phyloP scores from a whole-genome alignment of 2,888 invertebrate species.

The Plebejus melissa region DNA sequence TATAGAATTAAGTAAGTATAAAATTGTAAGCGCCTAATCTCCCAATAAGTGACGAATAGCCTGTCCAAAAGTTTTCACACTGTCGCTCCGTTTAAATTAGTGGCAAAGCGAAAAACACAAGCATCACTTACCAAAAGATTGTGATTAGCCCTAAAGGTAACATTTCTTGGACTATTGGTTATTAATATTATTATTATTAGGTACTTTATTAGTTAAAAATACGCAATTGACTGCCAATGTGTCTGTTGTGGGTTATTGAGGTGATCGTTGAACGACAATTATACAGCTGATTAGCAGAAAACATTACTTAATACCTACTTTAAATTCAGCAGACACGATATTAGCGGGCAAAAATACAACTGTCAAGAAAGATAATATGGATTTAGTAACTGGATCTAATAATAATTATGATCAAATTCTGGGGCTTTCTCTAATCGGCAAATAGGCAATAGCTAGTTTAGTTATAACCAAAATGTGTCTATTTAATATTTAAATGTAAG shows the following conservation, averaged over 20 bases:
- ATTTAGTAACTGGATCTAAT: neutral
- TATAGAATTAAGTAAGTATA: no score
- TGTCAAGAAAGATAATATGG: neutral
- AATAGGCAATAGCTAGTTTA: neutral
- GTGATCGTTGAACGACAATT: slow-evolving; percentile 17
- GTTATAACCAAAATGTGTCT: neutral
- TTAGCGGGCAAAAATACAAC: neutral
- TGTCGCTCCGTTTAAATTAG: neutral
- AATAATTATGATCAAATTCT: neutral
- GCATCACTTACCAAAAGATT: neutral
- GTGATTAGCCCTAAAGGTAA: neutral
- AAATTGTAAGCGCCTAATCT: neutral
- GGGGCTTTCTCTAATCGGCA: neutral
- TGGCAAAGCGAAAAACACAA: neutral
- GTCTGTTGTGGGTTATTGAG: slow-evolving; percentile 17
- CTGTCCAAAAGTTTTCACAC: neutral
- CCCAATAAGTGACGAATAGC: neutral
- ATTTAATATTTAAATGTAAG: neutral
- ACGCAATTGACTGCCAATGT: neutral
- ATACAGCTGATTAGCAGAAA: slow-evolving; percentile 19
- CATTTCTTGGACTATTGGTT: neutral
- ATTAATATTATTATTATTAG: no score
- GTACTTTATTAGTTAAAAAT: neutral
- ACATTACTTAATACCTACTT: slow-evolving; percentile 15
- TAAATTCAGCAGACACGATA: slow-evolving; percentile 9